These are phyloP conservation scores for Oryzias curvinotus DNA, from an alignment of 2,113 vertebrate genomes.

Conservation along the genomic window DNA sequence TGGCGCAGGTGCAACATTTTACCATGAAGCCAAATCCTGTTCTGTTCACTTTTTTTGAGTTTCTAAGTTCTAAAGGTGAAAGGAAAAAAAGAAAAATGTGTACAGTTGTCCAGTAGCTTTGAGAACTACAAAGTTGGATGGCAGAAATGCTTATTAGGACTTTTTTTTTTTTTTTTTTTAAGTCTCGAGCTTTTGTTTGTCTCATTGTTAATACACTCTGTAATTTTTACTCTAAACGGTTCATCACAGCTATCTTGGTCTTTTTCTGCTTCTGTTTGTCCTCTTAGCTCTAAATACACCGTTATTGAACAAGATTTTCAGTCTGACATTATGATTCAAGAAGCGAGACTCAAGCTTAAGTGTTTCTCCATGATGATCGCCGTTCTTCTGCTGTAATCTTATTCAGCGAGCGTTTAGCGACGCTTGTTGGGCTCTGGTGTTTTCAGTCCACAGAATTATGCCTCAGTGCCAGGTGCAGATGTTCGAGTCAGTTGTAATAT, in stretches of 20 bases:
- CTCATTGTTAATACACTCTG: not conserved
- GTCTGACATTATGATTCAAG: constrained; percentile 26
- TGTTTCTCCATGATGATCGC: constrained; percentile 42
- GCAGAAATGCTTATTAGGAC: no score
- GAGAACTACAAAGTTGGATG: no score
- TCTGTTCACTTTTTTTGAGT: no score
- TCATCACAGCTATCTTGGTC: not conserved
- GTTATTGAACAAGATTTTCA: not conserved
- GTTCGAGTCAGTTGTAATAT: constrained; percentile 25
- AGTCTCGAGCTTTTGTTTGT: not conserved
- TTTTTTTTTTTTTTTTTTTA: no score
- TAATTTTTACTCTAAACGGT: not conserved
- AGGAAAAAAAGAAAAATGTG: no score
- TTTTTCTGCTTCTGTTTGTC: not conserved
- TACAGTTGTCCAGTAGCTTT: no score
- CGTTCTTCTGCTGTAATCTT: constrained; percentile 45
- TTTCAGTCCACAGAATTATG: constrained; percentile 37
- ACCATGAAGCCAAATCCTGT: no score
- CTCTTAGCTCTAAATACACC: not conserved
- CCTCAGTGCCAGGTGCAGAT: constrained; percentile 46
- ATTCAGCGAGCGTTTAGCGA: constrained; percentile 42
- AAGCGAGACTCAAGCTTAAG: constrained; percentile 14
- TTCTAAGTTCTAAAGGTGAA: no score
- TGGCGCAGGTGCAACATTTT: no score
- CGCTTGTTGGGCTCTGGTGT: constrained; percentile 36